A percentile compares a stretch with the other conserved stretches of the same genome.
phyloP scores from a whole-genome alignment of 2,888 invertebrate genomes.

The Epistrophe eligans region DNA sequence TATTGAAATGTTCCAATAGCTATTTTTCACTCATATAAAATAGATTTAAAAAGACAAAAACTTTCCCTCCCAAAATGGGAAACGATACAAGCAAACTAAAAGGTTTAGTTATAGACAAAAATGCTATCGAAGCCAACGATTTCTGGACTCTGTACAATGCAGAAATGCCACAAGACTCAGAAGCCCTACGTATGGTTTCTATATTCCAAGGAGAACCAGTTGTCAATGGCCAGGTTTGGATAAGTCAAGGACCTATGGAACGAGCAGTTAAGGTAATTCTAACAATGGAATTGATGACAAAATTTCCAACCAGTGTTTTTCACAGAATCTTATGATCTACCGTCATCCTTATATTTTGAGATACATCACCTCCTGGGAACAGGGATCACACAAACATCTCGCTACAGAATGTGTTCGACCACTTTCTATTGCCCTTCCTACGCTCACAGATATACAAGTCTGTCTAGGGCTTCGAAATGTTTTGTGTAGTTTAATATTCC shows the following conservation, averaged over 20 bases:
- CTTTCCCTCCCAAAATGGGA: constrained; percentile 86
- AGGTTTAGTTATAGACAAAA: constrained; percentile 89
- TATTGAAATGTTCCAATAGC: constrained; percentile 49
- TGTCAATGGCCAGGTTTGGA: constrained; percentile 87
- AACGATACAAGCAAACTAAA: constrained; percentile 90
- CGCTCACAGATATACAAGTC: constrained; percentile 91
- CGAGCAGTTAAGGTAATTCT: constrained; percentile 89
- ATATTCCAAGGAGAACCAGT: constrained; percentile 90
- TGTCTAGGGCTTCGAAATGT: constrained; percentile 93
- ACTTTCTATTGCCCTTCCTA: constrained; percentile 87
- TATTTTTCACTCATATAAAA: neutral
- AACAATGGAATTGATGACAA: neutral
- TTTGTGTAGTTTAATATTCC: constrained; percentile 91
- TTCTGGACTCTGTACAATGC: constrained; percentile 89
- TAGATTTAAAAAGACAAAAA: neutral
- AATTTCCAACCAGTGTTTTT: neutral
- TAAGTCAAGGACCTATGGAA: constrained; percentile 88
- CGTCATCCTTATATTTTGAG: constrained; percentile 94
- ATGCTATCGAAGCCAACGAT: constrained; percentile 90
- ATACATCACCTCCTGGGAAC: constrained; percentile 92
- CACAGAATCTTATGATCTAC: constrained; percentile 92
- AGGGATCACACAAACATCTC: constrained; percentile 89
- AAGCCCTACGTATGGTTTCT: constrained; percentile 87
- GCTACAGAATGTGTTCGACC: constrained; percentile 94
- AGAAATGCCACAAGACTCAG: constrained; percentile 80